A percentile compares a stretch with the other conserved stretches of the same genome.
phyloP scores from a whole-genome alignment of 2,113 vertebrate species.

The Odontophorus gujanensis region DNA sequence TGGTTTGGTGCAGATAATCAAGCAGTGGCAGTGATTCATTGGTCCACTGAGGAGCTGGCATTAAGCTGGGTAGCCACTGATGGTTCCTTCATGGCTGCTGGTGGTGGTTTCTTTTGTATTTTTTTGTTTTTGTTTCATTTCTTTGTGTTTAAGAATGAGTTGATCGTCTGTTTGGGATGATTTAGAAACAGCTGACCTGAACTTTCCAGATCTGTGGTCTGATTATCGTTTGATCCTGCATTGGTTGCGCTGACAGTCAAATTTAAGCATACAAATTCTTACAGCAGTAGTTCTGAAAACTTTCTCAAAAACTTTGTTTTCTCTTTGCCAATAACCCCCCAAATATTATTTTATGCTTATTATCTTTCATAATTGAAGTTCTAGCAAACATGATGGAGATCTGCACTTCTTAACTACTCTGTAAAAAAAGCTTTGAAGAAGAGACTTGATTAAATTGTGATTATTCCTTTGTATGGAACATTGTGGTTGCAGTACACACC shows the following conservation, averaged over 20 bases:
- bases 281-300: neutral
- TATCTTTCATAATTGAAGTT: neutral
- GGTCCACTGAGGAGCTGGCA: neutral
- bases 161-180: neutral
- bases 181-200: conserved; percentile 12
- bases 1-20: neutral
- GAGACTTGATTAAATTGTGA: conserved; percentile 17
- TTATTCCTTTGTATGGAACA: conserved; percentile 2
- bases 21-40: neutral
- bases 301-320: neutral
- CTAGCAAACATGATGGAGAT: neutral
- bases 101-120: neutral
- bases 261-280: neutral
- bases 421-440: neutral
- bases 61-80: neutral
- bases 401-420: neutral
- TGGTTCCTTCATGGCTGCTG: neutral
- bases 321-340: neutral
- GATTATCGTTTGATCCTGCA: neutral
- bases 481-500: neutral
- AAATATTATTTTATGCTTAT: neutral
- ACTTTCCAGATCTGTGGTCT: neutral
- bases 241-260: neutral
- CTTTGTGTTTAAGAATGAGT: neutral
- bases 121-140: neutral